These are phyloP conservation scores for Lycaon pictus DNA, from an alignment of 2,113 vertebrate species.

Conservation along the genomic window DNA sequence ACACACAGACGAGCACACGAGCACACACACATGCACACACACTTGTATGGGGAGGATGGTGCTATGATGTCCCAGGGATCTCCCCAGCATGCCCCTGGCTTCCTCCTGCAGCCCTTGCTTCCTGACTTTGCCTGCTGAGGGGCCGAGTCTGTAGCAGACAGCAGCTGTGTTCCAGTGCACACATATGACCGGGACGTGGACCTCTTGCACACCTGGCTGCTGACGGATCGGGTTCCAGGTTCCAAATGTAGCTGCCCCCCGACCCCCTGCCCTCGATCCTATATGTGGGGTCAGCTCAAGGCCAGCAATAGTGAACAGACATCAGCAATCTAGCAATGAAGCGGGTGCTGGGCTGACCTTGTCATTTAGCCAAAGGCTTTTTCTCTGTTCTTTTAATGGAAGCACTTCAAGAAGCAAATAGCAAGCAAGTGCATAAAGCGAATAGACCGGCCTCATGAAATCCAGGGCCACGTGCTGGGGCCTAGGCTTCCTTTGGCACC, in stretches of 20 bases:
- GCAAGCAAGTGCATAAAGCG: background rate
- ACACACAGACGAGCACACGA: too few species aligned
- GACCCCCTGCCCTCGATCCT: too few species aligned
- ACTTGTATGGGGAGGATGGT: background rate
- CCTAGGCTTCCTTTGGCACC: background rate
- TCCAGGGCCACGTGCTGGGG: background rate
- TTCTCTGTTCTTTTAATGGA: background rate
- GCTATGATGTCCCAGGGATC: accelerated
- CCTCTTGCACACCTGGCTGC: accelerated
- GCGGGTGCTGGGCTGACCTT: too few species aligned
- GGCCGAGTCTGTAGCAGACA: accelerated
- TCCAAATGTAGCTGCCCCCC: background rate
- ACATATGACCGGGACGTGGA: accelerated
- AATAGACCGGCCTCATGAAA: accelerated
- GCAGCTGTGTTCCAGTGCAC: background rate
- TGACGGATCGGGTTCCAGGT: too few species aligned
- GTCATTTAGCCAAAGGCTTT: background rate
- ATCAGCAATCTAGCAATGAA: accelerated
- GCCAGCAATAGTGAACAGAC: background rate
- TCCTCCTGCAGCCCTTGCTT: background rate
- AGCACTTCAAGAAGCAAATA: background rate
- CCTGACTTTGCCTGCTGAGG: background rate
- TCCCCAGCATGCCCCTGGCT: too few species aligned
- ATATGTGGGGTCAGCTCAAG: accelerated
- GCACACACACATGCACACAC: background rate